Evolutionary conservation across 2,888 invertebrate species (phyloP), one percentile per base, ranked within the genome.

Genomic region (Trissoscelio sp.): DNA sequence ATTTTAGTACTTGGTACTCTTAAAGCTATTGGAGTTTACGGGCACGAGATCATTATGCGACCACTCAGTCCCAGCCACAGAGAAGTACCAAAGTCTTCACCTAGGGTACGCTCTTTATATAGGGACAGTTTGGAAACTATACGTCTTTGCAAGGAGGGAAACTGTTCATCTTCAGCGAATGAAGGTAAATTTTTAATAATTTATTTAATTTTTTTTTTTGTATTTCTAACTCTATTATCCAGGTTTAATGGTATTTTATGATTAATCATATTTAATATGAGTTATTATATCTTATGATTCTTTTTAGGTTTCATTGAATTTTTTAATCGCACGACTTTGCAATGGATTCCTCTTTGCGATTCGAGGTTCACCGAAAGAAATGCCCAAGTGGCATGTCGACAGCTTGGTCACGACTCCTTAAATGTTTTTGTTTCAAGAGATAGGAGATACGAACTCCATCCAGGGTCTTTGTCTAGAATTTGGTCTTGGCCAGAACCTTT

Each of bases 261-360:
- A 12, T 28, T 46, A 42, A 42, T 12, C n/a, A n/a, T 20, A 39
- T 46, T 46, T 18, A 20, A 46, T 14, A 42, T 7, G n/a, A n/a
- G n/a, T n/a, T n/a, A n/a, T n/a, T n/a, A n/a, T n/a, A n/a, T 22
- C 7, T 34, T 31, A 31, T 11, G n/a, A 48, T n/a, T 31, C 11
- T 11, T 16, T 16, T 28, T 96, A 93, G 99, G 99, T 3, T 99
- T 98, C 88, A 91, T 99, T 78, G 98, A 99, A 92, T 96, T 98
- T 89, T 99, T 96, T 90, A 99, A 99, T 88, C 94, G 94, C 85
- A 99, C 99, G 1, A 98, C 98, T 0, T 93, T 97, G 14, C 98
- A 99, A 88, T 99, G 98, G 97, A 96, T 98, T 34, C 97, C 99
- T 0, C 95, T 99, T 92, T 99, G 99, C 91, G 99, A 99, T 91